These are phyloP conservation scores for Dryobates pubescens DNA, from an alignment of 2,797 vertebrate genomes.

Conservation along the genomic window DNA sequence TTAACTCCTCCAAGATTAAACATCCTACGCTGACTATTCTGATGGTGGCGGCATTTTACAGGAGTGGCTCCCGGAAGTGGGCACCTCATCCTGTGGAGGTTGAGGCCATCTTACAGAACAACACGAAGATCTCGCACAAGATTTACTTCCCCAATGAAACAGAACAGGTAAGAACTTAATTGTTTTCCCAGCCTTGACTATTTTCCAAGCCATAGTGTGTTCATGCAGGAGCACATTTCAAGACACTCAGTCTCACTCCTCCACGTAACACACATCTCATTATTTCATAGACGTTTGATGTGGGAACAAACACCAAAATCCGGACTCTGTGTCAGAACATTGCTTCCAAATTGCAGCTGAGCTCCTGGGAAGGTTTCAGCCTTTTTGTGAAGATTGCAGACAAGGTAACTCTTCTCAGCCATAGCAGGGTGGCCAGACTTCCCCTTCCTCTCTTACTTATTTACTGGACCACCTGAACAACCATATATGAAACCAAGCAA, in stretches of 20 bases:
- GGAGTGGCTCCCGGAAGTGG: constrained; percentile 91
- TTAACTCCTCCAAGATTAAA: background rate
- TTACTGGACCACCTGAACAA: background rate
- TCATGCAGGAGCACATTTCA: background rate
- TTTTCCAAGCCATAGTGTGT: background rate
- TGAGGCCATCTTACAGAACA: constrained; percentile 89
- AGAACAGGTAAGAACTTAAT: constrained; percentile 81
- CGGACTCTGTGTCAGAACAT: constrained; percentile 85
- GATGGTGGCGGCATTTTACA: constrained; percentile 62
- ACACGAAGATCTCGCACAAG: constrained; percentile 89
- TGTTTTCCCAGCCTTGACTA: background rate
- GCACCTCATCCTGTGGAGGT: constrained; percentile 92
- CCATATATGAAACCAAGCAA: background rate
- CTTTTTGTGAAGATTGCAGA: constrained; percentile 93
- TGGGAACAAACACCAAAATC: constrained; percentile 86
- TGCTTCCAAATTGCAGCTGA: constrained; percentile 78
- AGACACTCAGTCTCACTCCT: background rate
- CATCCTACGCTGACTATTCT: background rate
- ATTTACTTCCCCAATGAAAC: constrained; percentile 90
- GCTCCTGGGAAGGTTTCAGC: constrained; percentile 91
- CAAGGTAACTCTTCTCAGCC: constrained; percentile 81
- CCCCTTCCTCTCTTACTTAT: background rate
- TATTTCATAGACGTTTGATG: constrained; percentile 84
- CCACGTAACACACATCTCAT: background rate
- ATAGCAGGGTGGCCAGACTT: background rate